A percentile compares a stretch with the other conserved stretches of the same genome.
Evolutionary conservation across 1,140 invertebrate genomes (phyloP).

Genomic region (Latrodectus geometricus): DNA sequence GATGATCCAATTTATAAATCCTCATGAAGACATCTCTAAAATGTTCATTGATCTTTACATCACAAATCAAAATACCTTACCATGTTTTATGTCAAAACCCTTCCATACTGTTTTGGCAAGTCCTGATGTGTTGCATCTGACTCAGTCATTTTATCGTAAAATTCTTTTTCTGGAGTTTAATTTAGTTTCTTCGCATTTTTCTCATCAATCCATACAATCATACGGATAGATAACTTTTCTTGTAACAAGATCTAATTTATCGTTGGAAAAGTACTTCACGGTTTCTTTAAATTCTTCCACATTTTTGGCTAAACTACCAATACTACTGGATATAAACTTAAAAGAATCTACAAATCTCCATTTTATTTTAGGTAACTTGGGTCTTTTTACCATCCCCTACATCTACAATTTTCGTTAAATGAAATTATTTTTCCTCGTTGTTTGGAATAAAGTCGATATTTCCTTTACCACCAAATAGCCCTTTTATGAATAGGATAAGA

Average conservation of each 20-base stretch:
- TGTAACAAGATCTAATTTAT: neutral
- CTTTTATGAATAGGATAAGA: constrained; percentile 66
- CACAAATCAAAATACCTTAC: no score
- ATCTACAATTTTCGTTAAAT: constrained; percentile 1
- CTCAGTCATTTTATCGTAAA: no score
- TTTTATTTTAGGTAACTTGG: constrained; percentile 4
- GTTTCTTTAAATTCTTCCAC: neutral
- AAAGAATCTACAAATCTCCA: constrained; percentile 7
- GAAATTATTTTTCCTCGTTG: constrained; percentile 67
- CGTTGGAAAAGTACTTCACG: neutral
- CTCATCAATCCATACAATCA: no score
- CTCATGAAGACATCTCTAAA: no score
- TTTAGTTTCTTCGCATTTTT: no score
- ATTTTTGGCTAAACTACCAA: neutral
- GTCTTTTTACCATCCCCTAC: neutral
- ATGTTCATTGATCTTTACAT: no score
- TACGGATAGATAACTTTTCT: no score
- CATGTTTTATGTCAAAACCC: no score
- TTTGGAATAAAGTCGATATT: constrained; percentile 67
- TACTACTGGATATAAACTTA: neutral
- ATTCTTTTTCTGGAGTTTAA: no score
- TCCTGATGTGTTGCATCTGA: no score
- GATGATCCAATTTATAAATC: no score
- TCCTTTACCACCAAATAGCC: constrained; percentile 63
- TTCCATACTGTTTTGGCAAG: no score